Conservation (phyloP, 2,797 vertebrate species). For the Parauchenoglanis ngamensis region DNA sequence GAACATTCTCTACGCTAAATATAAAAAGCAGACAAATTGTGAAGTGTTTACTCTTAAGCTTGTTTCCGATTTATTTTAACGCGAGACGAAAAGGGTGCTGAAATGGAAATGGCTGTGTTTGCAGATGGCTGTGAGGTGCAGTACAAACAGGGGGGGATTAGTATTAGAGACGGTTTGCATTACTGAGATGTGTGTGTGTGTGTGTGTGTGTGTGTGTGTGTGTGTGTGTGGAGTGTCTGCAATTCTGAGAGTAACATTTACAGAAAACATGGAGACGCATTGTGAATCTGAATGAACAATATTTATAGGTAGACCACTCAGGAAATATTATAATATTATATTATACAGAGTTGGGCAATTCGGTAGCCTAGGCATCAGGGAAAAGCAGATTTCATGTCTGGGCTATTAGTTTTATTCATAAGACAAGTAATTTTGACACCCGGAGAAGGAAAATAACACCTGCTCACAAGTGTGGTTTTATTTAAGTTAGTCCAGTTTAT, state of each 20-base stretch:
- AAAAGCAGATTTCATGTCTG: neutral
- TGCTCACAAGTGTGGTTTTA: neutral
- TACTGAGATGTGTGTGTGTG: neutral
- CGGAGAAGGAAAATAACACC: neutral
- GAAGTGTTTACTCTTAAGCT: constrained; percentile 50
- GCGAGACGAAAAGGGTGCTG: neutral
- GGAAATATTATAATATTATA: neutral
- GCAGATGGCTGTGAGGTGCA: constrained; percentile 30
- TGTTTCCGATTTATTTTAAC: constrained; percentile 25
- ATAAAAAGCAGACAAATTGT: constrained; percentile 59
- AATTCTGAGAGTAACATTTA: constrained; percentile 2
- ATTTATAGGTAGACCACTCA: neutral
- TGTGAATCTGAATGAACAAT: neutral
- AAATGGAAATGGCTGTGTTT: constrained; percentile 21
- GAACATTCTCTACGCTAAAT: constrained; percentile 72
- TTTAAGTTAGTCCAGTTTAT: neutral
- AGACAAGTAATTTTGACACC: neutral
- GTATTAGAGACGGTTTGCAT: neutral
- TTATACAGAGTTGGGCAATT: neutral
- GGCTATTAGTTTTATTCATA: neutral
- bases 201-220: constrained; percentile 8
- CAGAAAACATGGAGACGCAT: neutral
- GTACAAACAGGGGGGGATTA: constrained; percentile 22
- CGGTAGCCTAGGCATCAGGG: neutral
- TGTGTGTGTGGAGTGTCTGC: neutral